phyloP scores from a whole-genome alignment of 1,140 invertebrate species.

The Leptestheria dahalacensis region DNA sequence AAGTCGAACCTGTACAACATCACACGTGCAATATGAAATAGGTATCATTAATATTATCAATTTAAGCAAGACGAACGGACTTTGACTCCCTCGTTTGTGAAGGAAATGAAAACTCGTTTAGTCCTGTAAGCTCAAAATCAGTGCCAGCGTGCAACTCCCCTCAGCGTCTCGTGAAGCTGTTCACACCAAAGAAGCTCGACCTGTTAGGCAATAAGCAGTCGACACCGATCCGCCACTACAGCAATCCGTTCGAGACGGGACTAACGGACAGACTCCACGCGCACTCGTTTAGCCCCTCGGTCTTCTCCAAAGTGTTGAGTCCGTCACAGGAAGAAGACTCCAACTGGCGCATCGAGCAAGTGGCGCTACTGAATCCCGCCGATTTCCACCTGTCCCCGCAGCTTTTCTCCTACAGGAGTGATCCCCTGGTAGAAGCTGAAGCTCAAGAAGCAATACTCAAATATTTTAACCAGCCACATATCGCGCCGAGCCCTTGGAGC shows the following conservation, averaged over 20 bases:
- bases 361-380: slow-evolving; percentile 5
- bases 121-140: background rate
- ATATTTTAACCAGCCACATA: slow-evolving; percentile 12
- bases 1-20: background rate
- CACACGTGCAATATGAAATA: slow-evolving; percentile 8
- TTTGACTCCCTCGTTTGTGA: background rate
- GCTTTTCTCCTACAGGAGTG: background rate
- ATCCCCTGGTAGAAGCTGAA: slow-evolving; percentile 7
- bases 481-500: slow-evolving; percentile 14
- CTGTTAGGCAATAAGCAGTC: background rate
- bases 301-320: slow-evolving; percentile 13
- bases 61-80: too few relatives aligned
- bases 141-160: background rate
- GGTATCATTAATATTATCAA: background rate
- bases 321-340: slow-evolving; percentile 14
- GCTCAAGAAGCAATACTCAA: slow-evolving; percentile 12
- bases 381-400: slow-evolving; percentile 10
- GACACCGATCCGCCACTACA: background rate
- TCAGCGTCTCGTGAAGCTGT: background rate
- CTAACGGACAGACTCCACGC: slow-evolving; percentile 12
- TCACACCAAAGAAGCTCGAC: background rate
- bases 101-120: background rate
- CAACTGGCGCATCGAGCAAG: slow-evolving; percentile 14
- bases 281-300: slow-evolving; percentile 16
- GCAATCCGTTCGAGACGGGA: slow-evolving; percentile 16